Base-by-base conservation (phyloP, 2,888 invertebrate genomes). In the Stegana nigrithorax region DNA sequence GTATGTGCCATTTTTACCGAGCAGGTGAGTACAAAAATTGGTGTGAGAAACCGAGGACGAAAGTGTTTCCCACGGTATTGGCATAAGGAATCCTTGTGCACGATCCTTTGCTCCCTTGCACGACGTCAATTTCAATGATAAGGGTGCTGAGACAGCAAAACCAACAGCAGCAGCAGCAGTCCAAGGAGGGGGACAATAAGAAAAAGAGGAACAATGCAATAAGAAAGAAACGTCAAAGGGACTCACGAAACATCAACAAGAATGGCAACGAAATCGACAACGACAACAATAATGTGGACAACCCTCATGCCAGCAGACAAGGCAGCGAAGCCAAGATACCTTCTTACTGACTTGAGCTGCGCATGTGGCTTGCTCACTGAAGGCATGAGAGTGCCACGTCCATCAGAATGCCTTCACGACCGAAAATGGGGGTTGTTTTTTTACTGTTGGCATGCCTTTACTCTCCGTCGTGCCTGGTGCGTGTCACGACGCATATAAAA, bases 1-100 rank as follows among this genome's bases (percentile, higher is more conserved):
- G 72, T 64, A 36, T 7, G 36, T 66, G 59, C 72, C 64, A 47
- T 73, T 77, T 56, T 59, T 68, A 66, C 70, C 59, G 60, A 79
- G 83, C 85, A 85, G 84, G 85, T 85, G 85, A 82, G 81, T 78
- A 73, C 68, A 70, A 69, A 74, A 71, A 67, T 71, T 72, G 83
- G 83, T 85, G 85, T 85, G 85, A 85, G 85, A 85, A 85, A 81
- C 83, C 72, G 78, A 77, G 72, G 74, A 75, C 70, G 81, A 83
- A 82, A 84, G 81, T 79, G 80, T 81, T 85, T 85, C 85, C 85
- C 85, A 85, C 85, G 84, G 79, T 83, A n/a, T n/a, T n/a, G n/a
- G n/a, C 60, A 67, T 71, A 68, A 68, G 71, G 66, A 57, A 60
- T 70, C 64, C 63, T 59, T 56, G 26, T 47, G 59, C 73, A 59